Evolutionary conservation across 2,113 vertebrate genomes (phyloP).

Genomic region (Bettongia penicillata): DNA sequence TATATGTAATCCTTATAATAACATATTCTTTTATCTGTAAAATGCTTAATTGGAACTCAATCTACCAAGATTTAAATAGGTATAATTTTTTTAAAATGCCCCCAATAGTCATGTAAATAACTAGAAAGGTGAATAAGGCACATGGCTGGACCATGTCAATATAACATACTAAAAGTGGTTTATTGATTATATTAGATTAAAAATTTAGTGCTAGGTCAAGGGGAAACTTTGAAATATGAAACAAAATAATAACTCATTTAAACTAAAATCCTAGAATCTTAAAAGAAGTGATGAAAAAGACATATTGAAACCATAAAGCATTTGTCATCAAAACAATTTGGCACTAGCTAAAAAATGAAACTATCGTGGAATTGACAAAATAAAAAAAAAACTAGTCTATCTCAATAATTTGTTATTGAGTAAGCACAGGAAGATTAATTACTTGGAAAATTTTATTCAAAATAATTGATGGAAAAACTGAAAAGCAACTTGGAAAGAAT

Average conservation of each 20-base stretch:
- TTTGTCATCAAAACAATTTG: not conserved
- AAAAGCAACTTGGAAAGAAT: not conserved
- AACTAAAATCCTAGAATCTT: not conserved
- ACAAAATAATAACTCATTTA: not conserved
- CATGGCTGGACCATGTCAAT: not conserved
- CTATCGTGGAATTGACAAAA: not conserved
- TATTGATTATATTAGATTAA: not conserved
- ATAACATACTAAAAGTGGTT: not conserved
- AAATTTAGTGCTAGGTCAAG: too few species aligned
- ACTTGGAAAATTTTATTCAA: not conserved
- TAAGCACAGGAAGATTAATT: not conserved
- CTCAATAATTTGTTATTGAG: too few species aligned
- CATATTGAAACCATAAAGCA: not conserved
- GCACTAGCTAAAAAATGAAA: not conserved
- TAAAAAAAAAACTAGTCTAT: not conserved
- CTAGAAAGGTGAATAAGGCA: not conserved
- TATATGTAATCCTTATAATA: not conserved
- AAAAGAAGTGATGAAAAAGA: not conserved
- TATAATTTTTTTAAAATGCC: not conserved
- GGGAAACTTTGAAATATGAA: not conserved
- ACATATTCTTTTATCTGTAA: not conserved
- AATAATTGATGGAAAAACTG: not conserved
- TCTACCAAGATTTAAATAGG: not conserved
- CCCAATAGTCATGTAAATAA: not conserved
- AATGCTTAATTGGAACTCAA: not conserved